Conservation (phyloP, 2,113 vertebrate genomes). For the Atlantisia rogersi region DNA sequence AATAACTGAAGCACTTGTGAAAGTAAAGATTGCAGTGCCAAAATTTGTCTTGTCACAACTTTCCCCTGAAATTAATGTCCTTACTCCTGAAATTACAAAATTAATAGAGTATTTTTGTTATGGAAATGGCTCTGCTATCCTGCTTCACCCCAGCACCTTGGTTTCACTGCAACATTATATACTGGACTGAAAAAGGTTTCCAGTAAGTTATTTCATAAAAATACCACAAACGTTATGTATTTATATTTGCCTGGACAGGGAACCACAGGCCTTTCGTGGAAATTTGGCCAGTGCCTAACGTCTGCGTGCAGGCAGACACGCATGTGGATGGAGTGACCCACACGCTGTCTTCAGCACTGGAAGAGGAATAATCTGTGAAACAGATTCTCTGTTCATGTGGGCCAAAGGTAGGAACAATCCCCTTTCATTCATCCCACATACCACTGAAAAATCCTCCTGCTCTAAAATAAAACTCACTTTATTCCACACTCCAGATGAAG, state of each 20-base stretch:
- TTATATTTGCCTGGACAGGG: not conserved
- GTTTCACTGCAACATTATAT: not conserved
- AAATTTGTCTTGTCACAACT: not conserved
- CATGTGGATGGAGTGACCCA: not conserved
- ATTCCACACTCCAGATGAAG: not conserved
- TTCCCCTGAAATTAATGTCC: not conserved
- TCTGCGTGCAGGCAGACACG: not conserved
- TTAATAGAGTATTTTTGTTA: not conserved
- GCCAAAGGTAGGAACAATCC: not conserved
- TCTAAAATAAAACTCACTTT: not conserved
- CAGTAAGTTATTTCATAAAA: not conserved
- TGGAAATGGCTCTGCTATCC: not conserved
- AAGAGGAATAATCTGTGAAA: not conserved
- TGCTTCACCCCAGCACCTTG: not conserved
- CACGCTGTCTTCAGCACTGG: not conserved
- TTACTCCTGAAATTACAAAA: not conserved
- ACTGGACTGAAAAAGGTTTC: not conserved
- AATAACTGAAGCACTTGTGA: not conserved
- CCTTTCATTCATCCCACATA: not conserved
- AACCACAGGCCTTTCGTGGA: not conserved
- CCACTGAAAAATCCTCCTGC: not conserved
- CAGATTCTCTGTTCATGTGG: not conserved
- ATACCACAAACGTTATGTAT: not conserved
- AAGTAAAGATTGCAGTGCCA: not conserved
- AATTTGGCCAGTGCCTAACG: not conserved